Base-by-base conservation (phyloP, 2,797 vertebrate genomes). In the Hybognathus amarus region DNA sequence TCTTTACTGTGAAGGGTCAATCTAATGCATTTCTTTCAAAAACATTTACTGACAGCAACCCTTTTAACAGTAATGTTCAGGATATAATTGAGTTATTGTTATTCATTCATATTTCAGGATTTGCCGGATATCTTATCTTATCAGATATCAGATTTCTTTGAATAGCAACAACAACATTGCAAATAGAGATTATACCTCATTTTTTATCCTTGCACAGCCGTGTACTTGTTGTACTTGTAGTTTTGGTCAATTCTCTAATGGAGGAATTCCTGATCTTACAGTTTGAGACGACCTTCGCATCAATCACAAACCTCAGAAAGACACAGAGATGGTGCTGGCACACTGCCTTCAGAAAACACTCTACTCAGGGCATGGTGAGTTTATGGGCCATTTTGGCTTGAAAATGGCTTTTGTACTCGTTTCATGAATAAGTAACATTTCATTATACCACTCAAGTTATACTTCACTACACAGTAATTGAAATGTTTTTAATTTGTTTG, bases 281-380 rank as follows among this genome's bases (percentile, higher is more conserved):
- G 82, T 77, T 83, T 33, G 52, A 42, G 67, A 36, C n/a, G 11
- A 24, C 63, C 70, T 66, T 79, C 30, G n/a, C 77, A 59, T 74
- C 70, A 83, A 80, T 83, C 81, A 80, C 61, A 66, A 36, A 42
- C 59, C n/a, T 71, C 54, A 67, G 79, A 78, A 71, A 71, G 76
- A 68, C 52, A 59, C n/a, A 74, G 68, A 66, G 80, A 80, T 77
- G 77, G 59, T 63, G 66, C 66, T 69, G 74, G 82, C 56, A 83
- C 33, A 73, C 63, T 79, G 79, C 61, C 77, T 69, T 68, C 61
- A 81, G 47, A 79, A n/a, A 77, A 66, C 73, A 77, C 38, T 61
- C 56, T 54, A 33, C 67, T 80, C 79, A 71, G 78, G 47, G 79
- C 56, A 86, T 36, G 66, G 85, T 86, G n/a, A 77, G 85, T 86